Evolutionary conservation across 2,113 vertebrate species (phyloP).

Genomic region (Struthio camelus): DNA sequence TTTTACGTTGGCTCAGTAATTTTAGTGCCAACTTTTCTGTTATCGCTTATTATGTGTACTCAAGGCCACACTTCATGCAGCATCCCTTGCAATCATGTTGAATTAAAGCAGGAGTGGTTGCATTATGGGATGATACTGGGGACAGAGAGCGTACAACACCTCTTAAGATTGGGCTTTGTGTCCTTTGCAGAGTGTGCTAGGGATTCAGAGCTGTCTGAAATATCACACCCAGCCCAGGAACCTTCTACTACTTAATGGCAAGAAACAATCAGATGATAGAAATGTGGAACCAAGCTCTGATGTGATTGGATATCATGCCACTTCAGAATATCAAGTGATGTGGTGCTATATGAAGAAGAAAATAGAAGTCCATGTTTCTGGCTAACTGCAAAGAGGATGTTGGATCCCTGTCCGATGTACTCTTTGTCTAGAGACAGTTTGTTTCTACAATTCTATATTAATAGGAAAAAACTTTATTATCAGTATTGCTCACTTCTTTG

Average conservation of each 20-base stretch:
- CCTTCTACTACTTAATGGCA: background rate
- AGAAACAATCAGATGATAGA: background rate
- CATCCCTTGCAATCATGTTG: background rate
- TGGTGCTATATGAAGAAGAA: background rate
- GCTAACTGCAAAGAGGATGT: background rate
- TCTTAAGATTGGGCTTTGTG: background rate
- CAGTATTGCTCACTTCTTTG: background rate
- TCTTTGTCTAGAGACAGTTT: background rate
- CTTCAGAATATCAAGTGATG: background rate
- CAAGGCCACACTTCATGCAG: background rate
- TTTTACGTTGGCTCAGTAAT: background rate
- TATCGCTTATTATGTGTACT: background rate
- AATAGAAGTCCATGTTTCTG: background rate
- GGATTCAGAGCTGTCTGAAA: background rate
- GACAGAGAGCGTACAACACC: background rate
- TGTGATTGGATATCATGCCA: background rate
- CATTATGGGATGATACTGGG: background rate
- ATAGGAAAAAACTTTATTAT: background rate
- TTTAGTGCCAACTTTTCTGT: background rate
- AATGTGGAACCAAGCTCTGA: background rate
- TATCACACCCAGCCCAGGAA: background rate
- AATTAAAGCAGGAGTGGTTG: background rate
- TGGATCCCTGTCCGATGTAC: background rate
- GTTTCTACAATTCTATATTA: background rate
- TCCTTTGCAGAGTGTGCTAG: background rate